Conservation (phyloP, 2,797 vertebrate genomes). For the Moxostoma hubbsi region DNA sequence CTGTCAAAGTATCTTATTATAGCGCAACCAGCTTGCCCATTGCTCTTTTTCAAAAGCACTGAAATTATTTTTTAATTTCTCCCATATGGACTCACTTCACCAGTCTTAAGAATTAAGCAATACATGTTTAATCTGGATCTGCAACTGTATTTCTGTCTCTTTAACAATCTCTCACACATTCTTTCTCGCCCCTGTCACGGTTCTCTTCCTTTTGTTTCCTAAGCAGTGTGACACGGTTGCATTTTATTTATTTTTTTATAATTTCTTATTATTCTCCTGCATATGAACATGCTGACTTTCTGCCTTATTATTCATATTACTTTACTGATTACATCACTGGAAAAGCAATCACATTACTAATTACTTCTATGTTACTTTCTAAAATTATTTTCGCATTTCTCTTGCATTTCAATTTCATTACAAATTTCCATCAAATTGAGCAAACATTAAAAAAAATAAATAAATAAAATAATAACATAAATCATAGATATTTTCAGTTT, state of each 20-base stretch:
- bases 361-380: too few relatives aligned
- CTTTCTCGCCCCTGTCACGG: neutral
- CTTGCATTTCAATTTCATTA: too few relatives aligned
- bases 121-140: neutral
- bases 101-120: neutral
- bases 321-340: too few relatives aligned
- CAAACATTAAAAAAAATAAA: too few relatives aligned
- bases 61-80: neutral
- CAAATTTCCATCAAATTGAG: too few relatives aligned
- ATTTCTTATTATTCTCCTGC: constrained; percentile 41
- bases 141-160: neutral
- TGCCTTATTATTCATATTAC: constrained; percentile 2
- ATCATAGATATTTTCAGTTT: too few relatives aligned
- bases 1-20: neutral
- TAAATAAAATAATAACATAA: too few relatives aligned
- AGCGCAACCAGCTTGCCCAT: too few relatives aligned
- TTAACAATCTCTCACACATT: constrained; percentile 3
- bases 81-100: neutral
- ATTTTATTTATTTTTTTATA: neutral
- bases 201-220: constrained; percentile 35
- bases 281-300: constrained; percentile 49
- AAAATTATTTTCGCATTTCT: too few relatives aligned
- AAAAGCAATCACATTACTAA: too few relatives aligned
- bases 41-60: neutral
- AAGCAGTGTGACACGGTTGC: constrained; percentile 23